A percentile compares a stretch with the other conserved stretches of the same genome.
phyloP scores from a whole-genome alignment of 2,888 invertebrate genomes.

The Xiphydria camelus region DNA sequence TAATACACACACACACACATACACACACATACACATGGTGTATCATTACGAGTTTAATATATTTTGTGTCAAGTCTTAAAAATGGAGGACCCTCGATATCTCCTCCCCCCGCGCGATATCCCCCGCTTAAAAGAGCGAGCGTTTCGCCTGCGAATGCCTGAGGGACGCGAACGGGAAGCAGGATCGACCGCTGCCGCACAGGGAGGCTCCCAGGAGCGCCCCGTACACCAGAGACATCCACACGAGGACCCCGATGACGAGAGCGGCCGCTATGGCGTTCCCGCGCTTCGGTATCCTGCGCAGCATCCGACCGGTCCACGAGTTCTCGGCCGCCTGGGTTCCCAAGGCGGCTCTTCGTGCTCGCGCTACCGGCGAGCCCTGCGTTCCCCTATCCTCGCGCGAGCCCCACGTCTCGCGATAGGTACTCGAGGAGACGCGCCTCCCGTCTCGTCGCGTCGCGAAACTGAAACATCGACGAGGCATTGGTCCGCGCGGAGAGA shows the following conservation, averaged over 20 bases:
- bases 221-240: slow-evolving; percentile 33
- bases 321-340: no score
- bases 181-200: slow-evolving; percentile 31
- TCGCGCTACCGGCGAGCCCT: no score
- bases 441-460: no score
- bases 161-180: slow-evolving; percentile 21
- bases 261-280: slow-evolving; percentile 20
- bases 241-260: slow-evolving; percentile 30
- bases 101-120: no score
- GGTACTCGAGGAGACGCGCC: no score
- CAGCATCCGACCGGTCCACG: slow-evolving; percentile 12
- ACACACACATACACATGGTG: slow-evolving; percentile 45
- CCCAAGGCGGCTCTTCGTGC: no score
- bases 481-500: no score
- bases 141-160: slow-evolving; percentile 5
- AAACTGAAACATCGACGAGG: no score
- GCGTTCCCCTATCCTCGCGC: no score
- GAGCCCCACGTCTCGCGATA: no score
- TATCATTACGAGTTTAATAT: slow-evolving; percentile 55
- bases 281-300: slow-evolving; percentile 8
- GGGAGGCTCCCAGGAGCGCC: slow-evolving; percentile 34
- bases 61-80: slow-evolving; percentile 55
- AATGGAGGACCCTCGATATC: no score
- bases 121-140: slow-evolving; percentile 8
- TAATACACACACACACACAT: no score